Evolutionary conservation across 1,140 invertebrate species (phyloP).

Genomic region (Nasonia giraulti): DNA sequence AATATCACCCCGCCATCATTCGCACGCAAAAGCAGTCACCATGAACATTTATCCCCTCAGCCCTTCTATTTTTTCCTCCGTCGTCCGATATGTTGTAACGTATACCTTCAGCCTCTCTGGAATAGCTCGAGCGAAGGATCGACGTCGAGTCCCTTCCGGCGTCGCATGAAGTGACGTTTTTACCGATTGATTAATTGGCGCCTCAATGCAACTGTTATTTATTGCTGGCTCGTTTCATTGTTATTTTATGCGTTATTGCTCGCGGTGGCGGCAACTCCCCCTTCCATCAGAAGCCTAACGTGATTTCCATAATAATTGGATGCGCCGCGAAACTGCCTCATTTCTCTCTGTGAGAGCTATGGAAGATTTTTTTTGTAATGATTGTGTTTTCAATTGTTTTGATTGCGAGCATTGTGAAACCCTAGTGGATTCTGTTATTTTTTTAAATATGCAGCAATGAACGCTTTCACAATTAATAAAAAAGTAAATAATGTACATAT

Average conservation of each 20-base stretch:
- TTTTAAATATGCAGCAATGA: too few relatives aligned
- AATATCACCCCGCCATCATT: neutral
- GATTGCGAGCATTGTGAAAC: too few relatives aligned
- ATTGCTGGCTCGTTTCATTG: slow-evolving; percentile 3
- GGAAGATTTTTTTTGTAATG: too few relatives aligned
- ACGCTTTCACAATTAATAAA: too few relatives aligned
- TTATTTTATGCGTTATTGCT: slow-evolving; percentile 17
- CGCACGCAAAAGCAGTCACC: neutral
- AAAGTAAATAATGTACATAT: too few relatives aligned
- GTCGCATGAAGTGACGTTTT: slow-evolving; percentile 52
- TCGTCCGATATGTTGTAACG: neutral
- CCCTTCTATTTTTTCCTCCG: neutral
- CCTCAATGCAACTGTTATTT: slow-evolving; percentile 1
- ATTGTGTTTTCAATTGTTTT: too few relatives aligned
- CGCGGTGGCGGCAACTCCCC: neutral
- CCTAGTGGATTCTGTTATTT: too few relatives aligned
- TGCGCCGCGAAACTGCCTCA: neutral
- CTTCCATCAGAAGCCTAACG: neutral
- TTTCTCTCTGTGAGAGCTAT: too few relatives aligned
- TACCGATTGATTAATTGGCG: slow-evolving; percentile 55
- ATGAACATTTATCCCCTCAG: neutral
- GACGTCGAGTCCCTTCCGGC: slow-evolving; percentile 51
- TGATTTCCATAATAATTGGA: slow-evolving; percentile 16
- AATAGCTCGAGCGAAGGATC: neutral
- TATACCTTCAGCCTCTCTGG: neutral